phyloP scores from a whole-genome alignment of 2,113 vertebrate genomes.

The Xenopus laevis region DNA sequence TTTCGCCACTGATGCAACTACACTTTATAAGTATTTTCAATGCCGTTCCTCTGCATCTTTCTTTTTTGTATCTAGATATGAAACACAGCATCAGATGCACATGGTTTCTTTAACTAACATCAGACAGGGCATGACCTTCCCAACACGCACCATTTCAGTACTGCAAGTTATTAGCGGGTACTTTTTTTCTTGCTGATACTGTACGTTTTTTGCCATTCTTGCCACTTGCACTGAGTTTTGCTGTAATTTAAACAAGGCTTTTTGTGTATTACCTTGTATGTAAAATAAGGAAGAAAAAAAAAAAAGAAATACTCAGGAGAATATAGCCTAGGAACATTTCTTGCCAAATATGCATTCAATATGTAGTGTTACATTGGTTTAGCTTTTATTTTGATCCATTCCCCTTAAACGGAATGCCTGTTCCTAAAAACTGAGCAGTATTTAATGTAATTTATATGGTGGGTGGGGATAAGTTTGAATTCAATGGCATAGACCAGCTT shows the following conservation, averaged over 20 bases:
- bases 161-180: constrained; percentile 44
- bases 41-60: constrained; percentile 56
- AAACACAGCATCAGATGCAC: no score
- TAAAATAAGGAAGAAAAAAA: constrained; percentile 67
- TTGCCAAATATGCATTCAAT: constrained; percentile 79
- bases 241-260: constrained; percentile 64
- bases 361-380: constrained; percentile 61
- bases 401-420: not conserved
- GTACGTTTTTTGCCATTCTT: constrained; percentile 72
- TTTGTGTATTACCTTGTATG: constrained; percentile 74
- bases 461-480: no score
- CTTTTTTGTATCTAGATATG: constrained; percentile 22
- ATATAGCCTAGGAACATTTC: constrained; percentile 70
- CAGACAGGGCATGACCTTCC: constrained; percentile 54
- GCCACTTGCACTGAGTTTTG: constrained; percentile 79
- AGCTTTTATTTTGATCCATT: constrained; percentile 4
- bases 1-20: constrained; percentile 77
- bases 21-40: constrained; percentile 64
- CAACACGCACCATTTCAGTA: constrained; percentile 50
- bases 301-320: constrained; percentile 75
- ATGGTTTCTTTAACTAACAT: constrained; percentile 50
- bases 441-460: constrained; percentile 14
- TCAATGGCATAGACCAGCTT: no score
- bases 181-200: constrained; percentile 66
- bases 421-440: constrained; percentile 9